Evolutionary conservation across 2,113 vertebrate species (phyloP).

Genomic region (Vidua macroura): DNA sequence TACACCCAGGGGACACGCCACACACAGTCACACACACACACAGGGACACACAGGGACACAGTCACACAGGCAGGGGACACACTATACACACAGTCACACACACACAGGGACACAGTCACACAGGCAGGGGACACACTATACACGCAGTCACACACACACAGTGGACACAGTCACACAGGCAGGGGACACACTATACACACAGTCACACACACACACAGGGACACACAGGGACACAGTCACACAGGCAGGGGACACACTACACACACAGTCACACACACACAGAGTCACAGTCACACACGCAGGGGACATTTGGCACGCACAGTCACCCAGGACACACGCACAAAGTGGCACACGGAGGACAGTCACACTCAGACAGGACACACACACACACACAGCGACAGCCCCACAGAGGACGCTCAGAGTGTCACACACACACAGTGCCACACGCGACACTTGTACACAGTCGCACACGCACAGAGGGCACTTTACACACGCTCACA

Average conservation of each 20-base stretch:
- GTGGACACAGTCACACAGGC: neutral
- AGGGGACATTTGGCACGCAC: neutral
- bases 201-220: neutral
- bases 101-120: neutral
- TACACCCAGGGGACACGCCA: neutral
- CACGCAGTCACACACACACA: too few species aligned
- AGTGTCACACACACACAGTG: neutral
- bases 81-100: neutral
- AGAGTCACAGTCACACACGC: neutral
- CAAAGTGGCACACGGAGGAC: neutral
- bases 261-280: neutral
- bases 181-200: too few species aligned
- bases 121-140: too few species aligned
- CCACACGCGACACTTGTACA: neutral
- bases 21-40: neutral
- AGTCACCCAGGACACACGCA: neutral
- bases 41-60: too few species aligned
- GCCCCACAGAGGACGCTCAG: too few species aligned
- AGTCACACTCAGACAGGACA: neutral
- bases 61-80: too few species aligned
- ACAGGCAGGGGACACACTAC: too few species aligned
- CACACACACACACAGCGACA: neutral
- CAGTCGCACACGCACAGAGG: neutral
- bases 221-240: too few species aligned
- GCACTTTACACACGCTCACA: neutral